phyloP scores from a whole-genome alignment of 2,113 vertebrate species.

The Aspidoscelis tigris region DNA sequence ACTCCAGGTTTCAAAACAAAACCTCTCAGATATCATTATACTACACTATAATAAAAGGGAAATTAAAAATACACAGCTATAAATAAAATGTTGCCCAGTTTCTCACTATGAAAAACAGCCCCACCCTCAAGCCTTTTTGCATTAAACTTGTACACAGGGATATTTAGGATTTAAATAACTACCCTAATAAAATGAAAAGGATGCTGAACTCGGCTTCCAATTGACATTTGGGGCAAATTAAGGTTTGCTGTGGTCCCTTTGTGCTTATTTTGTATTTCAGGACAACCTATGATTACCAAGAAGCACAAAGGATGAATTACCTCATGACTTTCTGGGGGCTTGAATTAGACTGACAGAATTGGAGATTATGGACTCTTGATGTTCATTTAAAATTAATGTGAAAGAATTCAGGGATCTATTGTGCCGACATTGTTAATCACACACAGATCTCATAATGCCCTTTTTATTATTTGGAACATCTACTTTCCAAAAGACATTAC shows the following conservation, averaged over 20 bases:
- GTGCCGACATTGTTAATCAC: not conserved
- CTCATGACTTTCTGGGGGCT: not conserved
- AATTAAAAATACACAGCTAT: not conserved
- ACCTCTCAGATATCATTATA: not conserved
- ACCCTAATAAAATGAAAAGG: not conserved
- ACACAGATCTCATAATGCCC: not conserved
- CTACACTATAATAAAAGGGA: not conserved
- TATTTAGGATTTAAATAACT: not conserved
- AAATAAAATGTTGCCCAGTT: not conserved
- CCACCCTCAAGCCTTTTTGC: not conserved
- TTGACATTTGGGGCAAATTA: not conserved
- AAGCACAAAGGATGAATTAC: not conserved
- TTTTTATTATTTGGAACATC: not conserved
- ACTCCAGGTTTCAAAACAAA: not conserved
- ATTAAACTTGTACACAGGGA: not conserved
- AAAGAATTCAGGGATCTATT: not conserved
- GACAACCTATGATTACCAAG: not conserved
- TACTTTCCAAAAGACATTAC: constrained; percentile 63
- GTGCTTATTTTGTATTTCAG: not conserved
- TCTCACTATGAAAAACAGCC: not conserved
- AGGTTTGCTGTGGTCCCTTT: not conserved
- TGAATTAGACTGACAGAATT: no score
- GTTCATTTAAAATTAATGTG: not conserved
- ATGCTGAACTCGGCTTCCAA: no score
- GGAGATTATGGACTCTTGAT: not conserved